Evolutionary conservation across 2,888 invertebrate genomes (phyloP), one percentile per base, ranked within the genome.

Genomic region (Entomobrya multifasciata): DNA sequence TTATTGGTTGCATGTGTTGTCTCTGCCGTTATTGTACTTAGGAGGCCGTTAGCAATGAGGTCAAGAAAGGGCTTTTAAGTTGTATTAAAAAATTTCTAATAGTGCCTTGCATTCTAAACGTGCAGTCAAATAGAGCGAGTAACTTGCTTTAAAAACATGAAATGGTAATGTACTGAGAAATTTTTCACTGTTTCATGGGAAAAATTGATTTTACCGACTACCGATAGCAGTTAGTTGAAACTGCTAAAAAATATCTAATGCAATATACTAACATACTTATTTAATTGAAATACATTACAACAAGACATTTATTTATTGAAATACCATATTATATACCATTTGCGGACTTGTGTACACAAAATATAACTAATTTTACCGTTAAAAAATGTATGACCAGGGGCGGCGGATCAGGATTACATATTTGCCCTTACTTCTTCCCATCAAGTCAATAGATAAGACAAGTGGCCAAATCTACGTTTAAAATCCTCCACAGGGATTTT

Each of bases 11-110:
- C 97, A 11, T 98, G 97, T 92, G 94, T 97, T 44, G 94, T 97
- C 89, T 97, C 97, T 74, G 96, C 97, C 25, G 95, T 97, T 91
- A 94, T 98, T 20, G 97, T 96, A 92, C 94, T 97, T 65, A 95
- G 96, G 91, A 93, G 97, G 91, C 90, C 90, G 10, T 70, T 79
- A 25, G 67, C 36, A 17, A 52, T 77, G 57, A 67, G 85, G 41
- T 41, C 76, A 17, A 65, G 62, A 17, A 85, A 85, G 49, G 57
- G 55, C 8, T 85, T 85, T 20, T 79, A 79, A 84, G 0, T 57
- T 17, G 10, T 3, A 8, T 20, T 44, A 41, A 72, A 49, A 49
- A 47, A 25, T 47, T 72, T 72, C 49, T 70, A 25, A 22, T 27
- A 22, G 25, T 72, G 47, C 72, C 49, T 49, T 72, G 72, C 49